Percentiles rank a stretch among this genome's conserved stretches.
phyloP scores from a whole-genome alignment of 2,888 invertebrate species.

The Perithous albicinctus region DNA sequence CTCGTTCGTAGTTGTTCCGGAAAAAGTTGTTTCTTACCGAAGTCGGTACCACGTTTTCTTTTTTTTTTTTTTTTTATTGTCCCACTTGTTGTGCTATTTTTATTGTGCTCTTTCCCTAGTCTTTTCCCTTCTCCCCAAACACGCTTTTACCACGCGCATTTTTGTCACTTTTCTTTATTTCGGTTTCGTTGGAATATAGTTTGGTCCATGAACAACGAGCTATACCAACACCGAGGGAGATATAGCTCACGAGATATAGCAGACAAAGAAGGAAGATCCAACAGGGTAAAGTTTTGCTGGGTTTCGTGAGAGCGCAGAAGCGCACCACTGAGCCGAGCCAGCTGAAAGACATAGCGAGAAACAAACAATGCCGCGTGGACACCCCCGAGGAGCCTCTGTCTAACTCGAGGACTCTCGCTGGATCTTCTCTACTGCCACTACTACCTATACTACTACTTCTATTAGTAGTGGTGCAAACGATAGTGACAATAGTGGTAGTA shows the following conservation, averaged over 20 bases:
- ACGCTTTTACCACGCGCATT: background rate
- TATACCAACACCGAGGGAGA: background rate
- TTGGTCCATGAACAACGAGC: conserved; percentile 17
- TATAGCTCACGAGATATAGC: background rate
- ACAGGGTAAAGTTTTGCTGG: conserved; percentile 32
- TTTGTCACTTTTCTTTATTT: conserved; percentile 40
- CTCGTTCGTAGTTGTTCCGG: conserved; percentile 43
- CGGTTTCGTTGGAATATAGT: conserved; percentile 18
- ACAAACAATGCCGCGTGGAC: conserved; percentile 25
- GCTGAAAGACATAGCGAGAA: conserved; percentile 8
- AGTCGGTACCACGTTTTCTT: conserved; percentile 14
- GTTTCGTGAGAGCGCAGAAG: conserved; percentile 27
- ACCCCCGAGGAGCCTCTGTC: conserved; percentile 8
- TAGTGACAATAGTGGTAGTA: background rate
- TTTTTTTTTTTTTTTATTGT: conserved; percentile 20
- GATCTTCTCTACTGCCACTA: conserved; percentile 28
- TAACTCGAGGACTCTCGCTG: conserved; percentile 37
- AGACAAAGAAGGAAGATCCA: background rate
- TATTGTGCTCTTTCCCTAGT: conserved; percentile 16
- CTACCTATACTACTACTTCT: background rate
- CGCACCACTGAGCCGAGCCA: conserved; percentile 22
- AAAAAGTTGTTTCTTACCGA: conserved; percentile 55
- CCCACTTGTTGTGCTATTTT: conserved; percentile 46
- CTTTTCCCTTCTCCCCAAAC: background rate
- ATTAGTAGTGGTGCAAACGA: background rate